These are phyloP conservation scores for Eclectus roratus DNA, from an alignment of 2,113 vertebrate species.

Conservation along the genomic window DNA sequence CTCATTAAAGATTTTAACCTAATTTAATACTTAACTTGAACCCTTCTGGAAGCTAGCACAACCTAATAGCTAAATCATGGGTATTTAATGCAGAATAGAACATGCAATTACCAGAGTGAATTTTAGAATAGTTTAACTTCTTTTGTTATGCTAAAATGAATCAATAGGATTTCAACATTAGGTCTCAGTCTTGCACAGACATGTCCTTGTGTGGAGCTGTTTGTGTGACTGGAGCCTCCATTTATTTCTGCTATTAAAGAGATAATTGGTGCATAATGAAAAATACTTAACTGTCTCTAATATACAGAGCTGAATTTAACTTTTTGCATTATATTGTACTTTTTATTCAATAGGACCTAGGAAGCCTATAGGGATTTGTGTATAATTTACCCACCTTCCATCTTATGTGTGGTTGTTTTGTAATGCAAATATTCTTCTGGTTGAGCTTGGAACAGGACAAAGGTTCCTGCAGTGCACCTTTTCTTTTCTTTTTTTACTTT, in stretches of 20 bases:
- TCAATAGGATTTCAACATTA: neutral
- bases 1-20: neutral
- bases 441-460: neutral
- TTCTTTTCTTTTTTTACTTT: neutral
- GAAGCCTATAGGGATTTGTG: neutral
- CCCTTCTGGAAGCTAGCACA: neutral
- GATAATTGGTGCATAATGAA: slow-evolving; percentile 9
- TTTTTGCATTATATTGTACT: neutral
- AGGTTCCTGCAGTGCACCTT: accelerated
- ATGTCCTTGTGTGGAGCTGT: neutral
- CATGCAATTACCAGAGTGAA: neutral
- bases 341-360: neutral
- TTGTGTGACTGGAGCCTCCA: neutral
- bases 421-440: neutral
- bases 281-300: neutral
- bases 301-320: neutral
- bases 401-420: neutral
- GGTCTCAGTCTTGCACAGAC: neutral
- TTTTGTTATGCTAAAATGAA: slow-evolving; percentile 26
- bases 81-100: neutral
- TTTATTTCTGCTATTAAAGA: neutral
- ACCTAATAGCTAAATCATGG: neutral
- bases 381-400: neutral
- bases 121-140: neutral
- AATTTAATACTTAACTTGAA: neutral